Percentiles rank a stretch among this genome's conserved stretches.
These are phyloP conservation scores for Ciconia stormi DNA, from an alignment of 2,113 vertebrate genomes.

Conservation along the genomic window DNA sequence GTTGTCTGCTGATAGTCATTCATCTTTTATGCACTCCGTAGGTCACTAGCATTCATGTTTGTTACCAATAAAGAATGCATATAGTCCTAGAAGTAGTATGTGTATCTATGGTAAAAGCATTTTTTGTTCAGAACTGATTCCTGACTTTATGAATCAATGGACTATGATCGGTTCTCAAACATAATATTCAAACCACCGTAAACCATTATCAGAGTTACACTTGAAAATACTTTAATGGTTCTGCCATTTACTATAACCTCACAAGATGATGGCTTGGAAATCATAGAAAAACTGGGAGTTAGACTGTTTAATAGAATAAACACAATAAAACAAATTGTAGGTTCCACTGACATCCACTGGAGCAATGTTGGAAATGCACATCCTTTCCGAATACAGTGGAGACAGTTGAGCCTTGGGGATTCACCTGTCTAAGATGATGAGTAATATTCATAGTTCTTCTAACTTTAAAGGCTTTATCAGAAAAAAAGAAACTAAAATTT, in stretches of 20 bases:
- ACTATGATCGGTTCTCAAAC: not conserved
- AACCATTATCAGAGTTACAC: not conserved
- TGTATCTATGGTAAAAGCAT: not conserved
- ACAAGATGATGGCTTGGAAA: not conserved
- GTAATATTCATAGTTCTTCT: rapidly evolving
- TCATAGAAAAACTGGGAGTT: not conserved
- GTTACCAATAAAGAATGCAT: not conserved
- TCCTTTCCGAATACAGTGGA: not conserved
- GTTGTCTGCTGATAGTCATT: not conserved
- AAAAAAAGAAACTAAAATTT: not conserved
- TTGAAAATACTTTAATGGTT: not conserved
- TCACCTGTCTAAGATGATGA: not conserved
- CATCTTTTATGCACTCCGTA: not conserved
- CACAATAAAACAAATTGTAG: not conserved
- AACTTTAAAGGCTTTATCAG: not conserved
- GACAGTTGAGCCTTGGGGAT: not conserved
- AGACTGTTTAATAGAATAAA: not conserved
- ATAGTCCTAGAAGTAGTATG: not conserved
- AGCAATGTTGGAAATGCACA: not conserved
- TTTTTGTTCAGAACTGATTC: not conserved
- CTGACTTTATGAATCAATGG: not conserved
- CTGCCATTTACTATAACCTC: not conserved
- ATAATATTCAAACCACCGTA: not conserved
- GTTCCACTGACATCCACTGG: conserved; percentile 42
- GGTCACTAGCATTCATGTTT: not conserved